Base-by-base conservation (phyloP, 2,888 invertebrate genomes). In the Druceiella hillmani region DNA sequence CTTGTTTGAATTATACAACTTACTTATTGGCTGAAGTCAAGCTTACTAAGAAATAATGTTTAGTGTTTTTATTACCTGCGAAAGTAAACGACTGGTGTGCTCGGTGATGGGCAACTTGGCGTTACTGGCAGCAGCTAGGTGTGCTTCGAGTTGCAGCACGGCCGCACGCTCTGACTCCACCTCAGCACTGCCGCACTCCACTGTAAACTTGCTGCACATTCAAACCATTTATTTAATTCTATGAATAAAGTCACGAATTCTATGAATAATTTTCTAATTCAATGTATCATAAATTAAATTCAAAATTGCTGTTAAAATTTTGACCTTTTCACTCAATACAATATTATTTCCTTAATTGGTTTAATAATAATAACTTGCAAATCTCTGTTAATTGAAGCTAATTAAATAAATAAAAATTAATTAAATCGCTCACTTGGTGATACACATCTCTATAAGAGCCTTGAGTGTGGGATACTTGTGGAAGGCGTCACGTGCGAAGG, bases 381-480 rank as follows among this genome's bases (percentile, higher is more conserved):
- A n/a, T n/a, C n/a, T n/a, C n/a, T n/a, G n/a, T n/a, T n/a, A n/a
- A n/a, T n/a, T n/a, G n/a, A n/a, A n/a, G n/a, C n/a, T n/a, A n/a
- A n/a, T n/a, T n/a, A n/a, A n/a, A n/a, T n/a, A n/a, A n/a, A n/a
- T n/a, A n/a, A n/a, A n/a, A n/a, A n/a, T n/a, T n/a, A n/a, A n/a
- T n/a, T n/a, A n/a, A n/a, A n/a, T n/a, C 25, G 66, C 75, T 67
- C 57, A 86, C 83, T 88, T 91, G 6, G 95, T 97, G 57, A 97
- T 97, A 53, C 92, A 91, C 83, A 92, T 92, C 70, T 97, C 95
- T 78, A 97, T 93, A 47, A 97, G 74, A 53, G 85, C 83, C 44
- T 88, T 76, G 47, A 97, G 75, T 32, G 88, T 94, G 11, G 95
- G 92, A 68, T 94, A 97, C 49, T 84, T 82, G 52, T 83, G 80